Percentiles rank a stretch among this genome's conserved stretches.
Conservation (phyloP, 2,797 vertebrate genomes). For the Poeciliopsis paucimaculata region DNA sequence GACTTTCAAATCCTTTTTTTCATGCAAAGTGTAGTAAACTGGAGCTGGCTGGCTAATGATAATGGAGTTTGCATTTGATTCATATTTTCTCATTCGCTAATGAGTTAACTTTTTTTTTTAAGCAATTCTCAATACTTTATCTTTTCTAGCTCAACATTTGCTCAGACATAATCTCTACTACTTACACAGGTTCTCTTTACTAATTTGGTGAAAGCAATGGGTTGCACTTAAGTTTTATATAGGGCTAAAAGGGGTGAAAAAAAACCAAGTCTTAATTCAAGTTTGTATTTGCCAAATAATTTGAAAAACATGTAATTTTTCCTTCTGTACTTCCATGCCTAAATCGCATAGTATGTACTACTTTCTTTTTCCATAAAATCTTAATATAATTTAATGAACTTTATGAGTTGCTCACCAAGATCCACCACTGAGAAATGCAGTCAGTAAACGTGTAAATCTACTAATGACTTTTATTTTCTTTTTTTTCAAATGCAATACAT, state of each 20-base stretch:
- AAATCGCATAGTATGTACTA: neutral
- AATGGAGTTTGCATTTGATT: neutral
- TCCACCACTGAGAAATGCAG: neutral
- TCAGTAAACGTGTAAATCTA: neutral
- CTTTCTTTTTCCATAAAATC: neutral
- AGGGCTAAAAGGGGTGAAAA: neutral
- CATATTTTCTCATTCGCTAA: neutral
- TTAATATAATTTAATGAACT: neutral
- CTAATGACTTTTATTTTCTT: neutral
- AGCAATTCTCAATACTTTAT: neutral
- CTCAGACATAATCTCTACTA: neutral
- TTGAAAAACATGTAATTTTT: neutral
- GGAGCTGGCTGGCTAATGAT: neutral
- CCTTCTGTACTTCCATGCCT: neutral
- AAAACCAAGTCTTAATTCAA: neutral
- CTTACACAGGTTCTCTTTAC: neutral
- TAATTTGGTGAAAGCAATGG: neutral
- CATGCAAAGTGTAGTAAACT: neutral
- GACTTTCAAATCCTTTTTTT: neutral
- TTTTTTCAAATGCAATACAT: neutral
- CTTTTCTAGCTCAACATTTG: neutral
- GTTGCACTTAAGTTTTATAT: neutral
- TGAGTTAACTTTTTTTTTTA: neutral
- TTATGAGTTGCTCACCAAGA: neutral
- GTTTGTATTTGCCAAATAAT: neutral